Base-by-base conservation (phyloP, 2,113 vertebrate genomes). In the Dasyprocta punctata region DNA sequence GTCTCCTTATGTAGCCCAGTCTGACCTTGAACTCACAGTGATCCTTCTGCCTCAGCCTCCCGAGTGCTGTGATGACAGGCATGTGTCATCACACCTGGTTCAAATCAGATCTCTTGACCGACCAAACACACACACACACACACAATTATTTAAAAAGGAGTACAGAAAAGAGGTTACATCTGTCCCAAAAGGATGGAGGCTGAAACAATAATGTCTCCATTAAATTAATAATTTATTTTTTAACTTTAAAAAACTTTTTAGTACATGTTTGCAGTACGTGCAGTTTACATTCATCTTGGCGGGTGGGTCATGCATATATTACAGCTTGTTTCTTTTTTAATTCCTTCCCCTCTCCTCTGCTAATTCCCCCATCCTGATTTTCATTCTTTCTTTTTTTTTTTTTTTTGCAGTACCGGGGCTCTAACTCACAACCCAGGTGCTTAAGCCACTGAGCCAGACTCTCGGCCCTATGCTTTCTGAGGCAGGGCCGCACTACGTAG, bases 221-320 rank as follows among this genome's bases (percentile, higher is more conserved):
- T 94, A 92, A 93, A 36, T 89, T 91, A 85, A 44, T 73, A 61
- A 91, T 89, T 97, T 84, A 92, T 95, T 95, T 75, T 44, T 75
- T 6, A 44, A 26, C 41, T 14, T 36, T 69, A 20, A 36, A 19
- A 67, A 17, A 2, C 36, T 38, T 38, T 2, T 69, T n/a, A 69
- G 67, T 22, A 20, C n/a, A n/a, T 20, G n/a, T 38, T 38, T 38
- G 67, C n/a, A 38, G 67, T 38, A 38, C 8, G 38, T 38, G n/a
- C 67, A 38, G n/a, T 20, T 71, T 71, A 38, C n/a, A 9, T 4
- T 20, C 67, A 20, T 10, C n/a, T 9, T 71, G 67, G 36, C n/a
- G 17, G n/a, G 61, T 4, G 28, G 61, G 61, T 63, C n/a, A n/a
- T 3, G 17, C 7, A 69, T 17, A 20, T 1, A 8, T 36, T 19